Evolutionary conservation across 2,888 invertebrate species (phyloP).

Genomic region (Frankliniella fusca): DNA sequence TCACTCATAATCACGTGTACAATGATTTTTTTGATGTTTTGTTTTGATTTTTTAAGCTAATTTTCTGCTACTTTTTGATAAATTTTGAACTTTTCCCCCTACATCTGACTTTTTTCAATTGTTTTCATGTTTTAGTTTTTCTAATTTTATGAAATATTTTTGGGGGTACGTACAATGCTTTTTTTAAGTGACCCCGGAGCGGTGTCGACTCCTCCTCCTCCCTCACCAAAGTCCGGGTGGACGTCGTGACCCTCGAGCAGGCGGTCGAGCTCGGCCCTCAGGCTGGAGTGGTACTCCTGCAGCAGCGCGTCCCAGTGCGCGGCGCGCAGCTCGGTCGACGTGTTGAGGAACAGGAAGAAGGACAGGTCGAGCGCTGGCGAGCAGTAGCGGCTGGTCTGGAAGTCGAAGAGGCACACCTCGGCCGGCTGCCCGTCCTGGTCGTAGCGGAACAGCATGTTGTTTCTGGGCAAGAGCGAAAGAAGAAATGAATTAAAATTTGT

Average conservation of each 20-base stretch:
- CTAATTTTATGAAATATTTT: too few species aligned
- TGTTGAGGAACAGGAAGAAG: slow-evolving; percentile 45
- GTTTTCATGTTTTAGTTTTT: too few species aligned
- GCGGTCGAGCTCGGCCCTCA: neutral
- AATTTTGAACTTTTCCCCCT: too few species aligned
- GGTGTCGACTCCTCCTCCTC: neutral
- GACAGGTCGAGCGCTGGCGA: slow-evolving; percentile 46
- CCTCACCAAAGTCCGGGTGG: neutral
- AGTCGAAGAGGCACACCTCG: slow-evolving; percentile 45
- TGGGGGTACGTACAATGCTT: too few species aligned
- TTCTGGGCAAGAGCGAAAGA: slow-evolving; percentile 34
- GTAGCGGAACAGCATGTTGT: slow-evolving; percentile 47
- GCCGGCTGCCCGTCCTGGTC: slow-evolving; percentile 41
- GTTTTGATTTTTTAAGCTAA: too few species aligned
- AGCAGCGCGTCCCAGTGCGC: slow-evolving; percentile 42
- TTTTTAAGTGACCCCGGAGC: too few species aligned
- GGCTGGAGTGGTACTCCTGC: slow-evolving; percentile 40
- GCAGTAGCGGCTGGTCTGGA: slow-evolving; percentile 43
- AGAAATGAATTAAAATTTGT: too few species aligned
- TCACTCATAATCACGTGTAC: too few species aligned
- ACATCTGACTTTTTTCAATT: too few species aligned
- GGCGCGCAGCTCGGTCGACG: slow-evolving; percentile 41
- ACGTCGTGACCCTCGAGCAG: neutral
- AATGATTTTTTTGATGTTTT: too few species aligned
- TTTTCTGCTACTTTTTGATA: too few species aligned